phyloP scores from a whole-genome alignment of 2,888 invertebrate species.

The Ctena decussata region DNA sequence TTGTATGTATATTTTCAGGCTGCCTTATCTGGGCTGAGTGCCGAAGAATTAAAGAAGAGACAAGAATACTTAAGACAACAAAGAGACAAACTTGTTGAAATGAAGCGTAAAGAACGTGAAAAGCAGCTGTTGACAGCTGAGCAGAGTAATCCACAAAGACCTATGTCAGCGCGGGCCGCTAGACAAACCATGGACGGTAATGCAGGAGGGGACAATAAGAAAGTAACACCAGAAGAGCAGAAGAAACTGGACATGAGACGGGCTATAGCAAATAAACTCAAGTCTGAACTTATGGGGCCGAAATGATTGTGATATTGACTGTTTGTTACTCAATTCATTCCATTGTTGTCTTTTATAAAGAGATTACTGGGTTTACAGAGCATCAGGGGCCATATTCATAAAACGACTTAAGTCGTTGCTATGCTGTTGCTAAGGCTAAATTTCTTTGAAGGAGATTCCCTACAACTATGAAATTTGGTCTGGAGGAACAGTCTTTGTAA shows the following conservation, averaged over 20 bases:
- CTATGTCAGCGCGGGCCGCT: slow-evolving; percentile 93
- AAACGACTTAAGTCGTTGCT: no score
- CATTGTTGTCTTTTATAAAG: background rate
- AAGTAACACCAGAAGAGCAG: slow-evolving; percentile 80
- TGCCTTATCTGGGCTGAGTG: slow-evolving; percentile 80
- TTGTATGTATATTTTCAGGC: no score
- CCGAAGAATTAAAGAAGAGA: slow-evolving; percentile 87
- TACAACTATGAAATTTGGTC: no score
- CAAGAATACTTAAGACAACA: slow-evolving; percentile 96
- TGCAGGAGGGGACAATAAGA: slow-evolving; percentile 22
- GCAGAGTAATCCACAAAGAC: slow-evolving; percentile 88
- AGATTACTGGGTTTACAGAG: background rate
- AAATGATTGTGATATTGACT: background rate
- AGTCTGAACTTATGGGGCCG: slow-evolving; percentile 93
- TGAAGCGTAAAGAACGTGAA: slow-evolving; percentile 95
- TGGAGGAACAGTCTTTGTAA: no score
- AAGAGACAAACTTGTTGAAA: slow-evolving; percentile 95
- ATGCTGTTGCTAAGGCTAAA: no score
- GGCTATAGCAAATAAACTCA: slow-evolving; percentile 94
- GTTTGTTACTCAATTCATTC: no score
- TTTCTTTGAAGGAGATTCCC: no score
- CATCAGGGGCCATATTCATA: no score
- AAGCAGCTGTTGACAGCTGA: slow-evolving; percentile 91
- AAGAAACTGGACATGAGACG: slow-evolving; percentile 93
- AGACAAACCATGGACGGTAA: slow-evolving; percentile 89